Base-by-base conservation (phyloP, 2,797 vertebrate genomes). In the Myiotriccus ornatus region DNA sequence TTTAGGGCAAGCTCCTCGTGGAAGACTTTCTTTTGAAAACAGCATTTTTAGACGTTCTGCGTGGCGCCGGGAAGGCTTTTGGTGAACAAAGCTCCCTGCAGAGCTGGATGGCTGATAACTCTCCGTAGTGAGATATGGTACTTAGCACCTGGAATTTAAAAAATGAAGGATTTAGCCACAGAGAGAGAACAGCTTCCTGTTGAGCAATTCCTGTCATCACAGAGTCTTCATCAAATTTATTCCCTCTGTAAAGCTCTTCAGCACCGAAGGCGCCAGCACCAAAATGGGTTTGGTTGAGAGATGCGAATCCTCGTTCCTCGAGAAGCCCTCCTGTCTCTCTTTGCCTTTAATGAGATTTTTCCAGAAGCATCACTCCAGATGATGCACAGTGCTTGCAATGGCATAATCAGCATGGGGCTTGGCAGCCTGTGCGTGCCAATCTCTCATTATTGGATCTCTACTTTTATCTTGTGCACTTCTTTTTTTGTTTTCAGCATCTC, bases 101-200 rank as follows among this genome's bases (percentile, higher is more conserved):
- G 78, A 84, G 59, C 50, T 14, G 2, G 23, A 3, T 49, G 32
- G 27, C 20, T 43, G 67, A 7, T 69, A 27, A 23, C 22, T 55
- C 0, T 57, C 50, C 2, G 0, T 14, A 32, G 30, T 24, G 81
- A 55, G 59, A 32, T n/a, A 1, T 0, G 5, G 59, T 44, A 0
- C 47, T 76, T 14, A 23, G 52, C 1, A 1, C n/a, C 63, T 82
- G 78, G 92, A 73, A 73, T 84, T 47, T 49, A 10, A 84, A 59
- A 56, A 69, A 35, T 11, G 16, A 47, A 57, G 5, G 30, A 46
- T 32, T 44, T 79, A 46, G 20, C 81, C 78, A 44, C 70, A 70
- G 87, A 75, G 79, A 1, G 11, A 67, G 49, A 74, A 14, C 50
- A 46, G 62, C 37, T 87, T 78, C 63, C 55, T 37, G 0, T 79